Percentiles rank a stretch among this genome's conserved stretches.
Evolutionary conservation across 2,113 vertebrate genomes (phyloP).

Genomic region (Xiphophorus couchianus): DNA sequence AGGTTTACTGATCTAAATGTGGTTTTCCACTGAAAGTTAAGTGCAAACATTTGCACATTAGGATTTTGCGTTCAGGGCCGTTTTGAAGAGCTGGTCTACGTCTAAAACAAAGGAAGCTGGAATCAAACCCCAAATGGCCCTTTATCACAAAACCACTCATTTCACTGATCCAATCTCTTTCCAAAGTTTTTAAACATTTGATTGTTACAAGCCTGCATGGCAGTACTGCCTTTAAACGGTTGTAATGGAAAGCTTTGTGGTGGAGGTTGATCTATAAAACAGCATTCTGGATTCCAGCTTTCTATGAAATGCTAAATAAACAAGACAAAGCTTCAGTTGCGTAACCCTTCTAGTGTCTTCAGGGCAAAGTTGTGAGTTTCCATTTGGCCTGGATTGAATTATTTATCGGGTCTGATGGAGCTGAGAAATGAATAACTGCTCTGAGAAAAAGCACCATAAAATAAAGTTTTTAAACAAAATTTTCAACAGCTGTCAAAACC

Average conservation of each 20-base stretch:
- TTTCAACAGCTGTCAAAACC: conserved; percentile 2
- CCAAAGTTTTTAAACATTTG: background rate
- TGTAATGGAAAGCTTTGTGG: too few relatives aligned
- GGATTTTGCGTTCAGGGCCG: background rate
- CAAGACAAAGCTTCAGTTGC: background rate
- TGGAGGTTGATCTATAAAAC: background rate
- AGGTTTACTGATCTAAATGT: background rate
- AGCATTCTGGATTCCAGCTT: background rate
- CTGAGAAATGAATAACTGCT: conserved; percentile 18
- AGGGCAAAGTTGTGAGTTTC: conserved; percentile 21
- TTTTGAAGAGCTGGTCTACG: background rate
- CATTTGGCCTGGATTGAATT: conserved; percentile 19
- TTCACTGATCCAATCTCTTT: background rate
- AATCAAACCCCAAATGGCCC: background rate
- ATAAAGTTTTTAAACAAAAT: background rate
- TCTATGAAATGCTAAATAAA: background rate
- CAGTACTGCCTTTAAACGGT: background rate
- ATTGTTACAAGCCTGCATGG: background rate
- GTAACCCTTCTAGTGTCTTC: background rate
- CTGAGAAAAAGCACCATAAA: conserved; percentile 19
- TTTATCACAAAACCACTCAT: background rate
- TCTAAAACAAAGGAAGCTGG: background rate
- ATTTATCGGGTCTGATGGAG: conserved; percentile 12
- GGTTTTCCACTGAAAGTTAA: background rate
- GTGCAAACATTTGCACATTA: background rate